Base-by-base conservation (phyloP, 2,113 vertebrate species). In the Drymodes brunneopygia region DNA sequence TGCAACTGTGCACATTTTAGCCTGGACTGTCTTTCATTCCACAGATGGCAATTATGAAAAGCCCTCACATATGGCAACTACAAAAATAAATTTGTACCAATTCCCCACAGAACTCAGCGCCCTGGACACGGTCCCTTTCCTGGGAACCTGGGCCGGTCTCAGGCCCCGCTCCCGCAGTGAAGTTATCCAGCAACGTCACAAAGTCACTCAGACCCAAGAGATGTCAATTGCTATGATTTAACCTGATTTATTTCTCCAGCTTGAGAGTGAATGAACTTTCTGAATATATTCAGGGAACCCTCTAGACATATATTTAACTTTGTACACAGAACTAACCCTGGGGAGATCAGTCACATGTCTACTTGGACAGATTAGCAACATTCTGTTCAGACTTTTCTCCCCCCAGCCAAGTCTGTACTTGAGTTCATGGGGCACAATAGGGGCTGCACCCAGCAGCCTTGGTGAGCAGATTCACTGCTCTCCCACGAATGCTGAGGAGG, bases 11-110 rank as follows among this genome's bases (percentile, higher is more conserved):
- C 69, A 75, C 44, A 81, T 88, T 92, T 91, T 72, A 79, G 88
- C 42, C 64, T 84, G 47, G 91, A 81, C 29, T 87, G 61, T 38
- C 51, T 74, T 85, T 71, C 31, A 57, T 70, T 69, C 67, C 83
- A 88, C 85, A 94, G 85, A 96, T 85, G 75, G 62, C 50, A 87
- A 93, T 70, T 87, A 75, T 7, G 36, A 81, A 85, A 95, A 94
- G 65, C 40, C 53, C 29, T 83, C 81, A 40, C 91, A 92, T 88
- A 84, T 24, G 44, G 73, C 40, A 71, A 28, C 58, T 66, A 86
- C 36, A 84, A 67, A 88, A 85, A 35, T 35, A 58, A 48, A 85
- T 67, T 58, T 40, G 25, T 95, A 70, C 12, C 36, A 69, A 72
- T 21, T 40, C 18, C 28, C 44, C 27, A n/a, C 16, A 16, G 60